phyloP scores from a whole-genome alignment of 2,888 invertebrate species.

The Eucera pruinosa region DNA sequence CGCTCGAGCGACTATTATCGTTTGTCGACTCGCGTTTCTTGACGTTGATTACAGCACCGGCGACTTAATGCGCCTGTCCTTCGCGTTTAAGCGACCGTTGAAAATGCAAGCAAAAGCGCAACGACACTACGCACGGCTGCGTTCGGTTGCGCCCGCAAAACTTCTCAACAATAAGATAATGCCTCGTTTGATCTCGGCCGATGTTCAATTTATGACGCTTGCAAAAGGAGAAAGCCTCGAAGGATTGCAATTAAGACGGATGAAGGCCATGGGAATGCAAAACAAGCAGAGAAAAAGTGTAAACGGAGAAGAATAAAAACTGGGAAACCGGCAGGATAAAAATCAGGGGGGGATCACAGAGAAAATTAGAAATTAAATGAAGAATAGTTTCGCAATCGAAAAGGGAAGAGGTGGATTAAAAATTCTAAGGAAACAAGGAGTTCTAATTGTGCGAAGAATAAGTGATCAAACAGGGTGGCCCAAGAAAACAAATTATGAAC shows the following conservation, averaged over 20 bases:
- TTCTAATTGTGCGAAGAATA: neutral
- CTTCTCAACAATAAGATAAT: slow-evolving; percentile 25
- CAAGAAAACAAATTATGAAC: too few species aligned
- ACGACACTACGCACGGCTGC: slow-evolving; percentile 20
- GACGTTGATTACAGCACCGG: slow-evolving; percentile 52
- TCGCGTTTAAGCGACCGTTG: slow-evolving; percentile 45
- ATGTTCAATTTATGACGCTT: neutral
- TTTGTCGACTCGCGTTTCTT: slow-evolving; percentile 47
- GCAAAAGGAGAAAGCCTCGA: neutral
- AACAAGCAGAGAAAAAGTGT: too few species aligned
- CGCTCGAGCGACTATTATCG: slow-evolving; percentile 53
- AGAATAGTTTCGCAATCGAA: too few species aligned
- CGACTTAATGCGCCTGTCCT: slow-evolving; percentile 47
- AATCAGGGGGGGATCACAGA: too few species aligned
- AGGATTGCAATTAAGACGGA: neutral
- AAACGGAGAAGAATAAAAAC: too few species aligned
- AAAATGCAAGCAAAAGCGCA: slow-evolving; percentile 29
- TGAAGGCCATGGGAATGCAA: neutral
- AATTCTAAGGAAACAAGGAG: too few species aligned
- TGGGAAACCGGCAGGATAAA: too few species aligned
- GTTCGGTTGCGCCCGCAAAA: slow-evolving; percentile 15
- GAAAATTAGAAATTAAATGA: too few species aligned
- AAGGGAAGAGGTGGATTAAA: too few species aligned
- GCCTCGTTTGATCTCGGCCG: slow-evolving; percentile 11
- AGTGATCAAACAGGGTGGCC: too few species aligned